These are phyloP conservation scores for Petroica traversi DNA, from an alignment of 2,113 vertebrate genomes.

Conservation along the genomic window DNA sequence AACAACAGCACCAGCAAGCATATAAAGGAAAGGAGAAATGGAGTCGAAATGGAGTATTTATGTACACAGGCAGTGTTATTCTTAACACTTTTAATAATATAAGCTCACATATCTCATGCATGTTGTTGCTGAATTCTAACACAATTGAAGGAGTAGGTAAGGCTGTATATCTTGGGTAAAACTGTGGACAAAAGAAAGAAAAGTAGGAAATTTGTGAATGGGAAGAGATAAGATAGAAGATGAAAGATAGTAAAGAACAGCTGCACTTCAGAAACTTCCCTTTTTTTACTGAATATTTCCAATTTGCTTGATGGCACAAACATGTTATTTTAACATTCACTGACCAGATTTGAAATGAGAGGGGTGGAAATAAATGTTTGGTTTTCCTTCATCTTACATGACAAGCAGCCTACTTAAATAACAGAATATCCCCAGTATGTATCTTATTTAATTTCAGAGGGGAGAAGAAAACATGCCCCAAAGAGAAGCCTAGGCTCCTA, in stretches of 20 bases:
- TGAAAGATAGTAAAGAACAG: background rate
- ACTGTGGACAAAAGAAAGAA: background rate
- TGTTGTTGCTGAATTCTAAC: background rate
- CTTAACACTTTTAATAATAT: background rate
- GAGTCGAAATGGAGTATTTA: background rate
- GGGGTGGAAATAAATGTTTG: background rate
- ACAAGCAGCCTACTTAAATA: background rate
- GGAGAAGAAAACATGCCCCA: background rate
- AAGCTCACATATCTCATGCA: background rate
- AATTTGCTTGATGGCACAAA: background rate
- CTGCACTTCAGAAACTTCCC: background rate
- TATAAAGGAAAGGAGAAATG: rapidly evolving
- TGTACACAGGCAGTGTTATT: rapidly evolving
- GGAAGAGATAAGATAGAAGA: background rate
- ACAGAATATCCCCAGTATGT: background rate
- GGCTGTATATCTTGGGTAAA: background rate
- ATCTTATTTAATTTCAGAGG: background rate
- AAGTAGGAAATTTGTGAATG: background rate
- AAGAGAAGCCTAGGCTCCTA: background rate
- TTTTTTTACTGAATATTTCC: background rate
- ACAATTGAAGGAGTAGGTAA: background rate
- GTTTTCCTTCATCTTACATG: background rate
- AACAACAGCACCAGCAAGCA: background rate
- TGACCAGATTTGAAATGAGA: background rate
- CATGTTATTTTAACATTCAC: background rate